phyloP scores from a whole-genome alignment of 2,113 vertebrate genomes.

The Anolis sagrei region DNA sequence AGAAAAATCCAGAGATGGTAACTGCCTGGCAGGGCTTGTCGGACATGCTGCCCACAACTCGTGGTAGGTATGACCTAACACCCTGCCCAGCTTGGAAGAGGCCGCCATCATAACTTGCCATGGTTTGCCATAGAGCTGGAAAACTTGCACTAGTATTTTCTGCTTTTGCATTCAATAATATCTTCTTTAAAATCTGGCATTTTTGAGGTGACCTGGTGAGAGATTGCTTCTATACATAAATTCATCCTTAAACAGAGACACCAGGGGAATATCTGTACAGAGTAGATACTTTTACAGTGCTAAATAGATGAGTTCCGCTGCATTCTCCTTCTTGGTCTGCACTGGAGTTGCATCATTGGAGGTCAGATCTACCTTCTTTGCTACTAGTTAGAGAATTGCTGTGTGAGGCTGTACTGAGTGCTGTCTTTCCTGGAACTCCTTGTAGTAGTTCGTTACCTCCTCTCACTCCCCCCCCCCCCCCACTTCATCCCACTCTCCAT shows the following conservation, averaged over 20 bases:
- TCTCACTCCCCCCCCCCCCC: background rate
- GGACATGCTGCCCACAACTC: constrained; percentile 95
- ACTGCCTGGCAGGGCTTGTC: constrained; percentile 99
- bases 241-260: background rate
- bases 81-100: background rate
- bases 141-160: constrained; percentile 16
- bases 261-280: constrained; percentile 8
- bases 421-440: background rate
- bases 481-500: background rate
- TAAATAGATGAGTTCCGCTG: background rate
- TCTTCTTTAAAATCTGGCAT: constrained; percentile 41
- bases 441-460: background rate
- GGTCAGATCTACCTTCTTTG: background rate
- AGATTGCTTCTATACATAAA: background rate
- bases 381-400: constrained; percentile 46
- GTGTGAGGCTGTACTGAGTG: constrained; percentile 27
- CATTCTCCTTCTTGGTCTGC: background rate
- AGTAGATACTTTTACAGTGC: background rate
- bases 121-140: background rate
- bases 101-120: background rate
- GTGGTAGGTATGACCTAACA: constrained; percentile 80
- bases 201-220: background rate
- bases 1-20: constrained; percentile 98
- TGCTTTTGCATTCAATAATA: background rate
- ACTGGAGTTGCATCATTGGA: background rate